Evolutionary conservation across 1,140 invertebrate genomes (phyloP).

Genomic region (Achatina immaculata): DNA sequence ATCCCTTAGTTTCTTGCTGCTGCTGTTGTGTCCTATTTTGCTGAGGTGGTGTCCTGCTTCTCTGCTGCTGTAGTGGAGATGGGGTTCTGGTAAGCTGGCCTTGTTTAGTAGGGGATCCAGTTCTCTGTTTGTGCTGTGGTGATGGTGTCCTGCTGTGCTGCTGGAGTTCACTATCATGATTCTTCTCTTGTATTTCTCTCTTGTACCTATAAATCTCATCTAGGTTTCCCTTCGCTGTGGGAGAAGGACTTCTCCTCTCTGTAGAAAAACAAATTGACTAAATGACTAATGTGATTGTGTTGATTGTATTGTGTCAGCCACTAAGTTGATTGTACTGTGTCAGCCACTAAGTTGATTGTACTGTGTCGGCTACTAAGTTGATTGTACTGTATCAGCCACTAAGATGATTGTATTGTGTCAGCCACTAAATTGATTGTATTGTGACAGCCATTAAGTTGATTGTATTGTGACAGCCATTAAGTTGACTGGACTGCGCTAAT

Average conservation of each 20-base stretch:
- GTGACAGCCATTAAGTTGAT: too few relatives aligned
- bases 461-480: too few relatives aligned
- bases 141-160: background rate
- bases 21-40: background rate
- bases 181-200: background rate
- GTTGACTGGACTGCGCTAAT: too few relatives aligned
- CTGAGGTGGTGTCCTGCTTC: background rate
- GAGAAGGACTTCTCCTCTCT: background rate
- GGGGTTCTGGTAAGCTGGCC: background rate
- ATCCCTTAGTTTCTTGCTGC: background rate
- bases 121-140: background rate
- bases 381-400: too few relatives aligned
- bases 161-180: conserved; percentile 5
- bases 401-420: too few relatives aligned
- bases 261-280: too few relatives aligned
- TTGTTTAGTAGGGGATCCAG: conserved; percentile 3
- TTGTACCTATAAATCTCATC: background rate
- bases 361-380: too few relatives aligned
- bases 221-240: background rate
- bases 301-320: too few relatives aligned
- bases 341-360: too few relatives aligned
- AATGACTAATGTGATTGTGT: too few relatives aligned
- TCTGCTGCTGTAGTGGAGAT: conserved; percentile 27
- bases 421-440: too few relatives aligned
- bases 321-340: too few relatives aligned